Base-by-base conservation (phyloP, 2,888 invertebrate species). In the Catocala sponsa region DNA sequence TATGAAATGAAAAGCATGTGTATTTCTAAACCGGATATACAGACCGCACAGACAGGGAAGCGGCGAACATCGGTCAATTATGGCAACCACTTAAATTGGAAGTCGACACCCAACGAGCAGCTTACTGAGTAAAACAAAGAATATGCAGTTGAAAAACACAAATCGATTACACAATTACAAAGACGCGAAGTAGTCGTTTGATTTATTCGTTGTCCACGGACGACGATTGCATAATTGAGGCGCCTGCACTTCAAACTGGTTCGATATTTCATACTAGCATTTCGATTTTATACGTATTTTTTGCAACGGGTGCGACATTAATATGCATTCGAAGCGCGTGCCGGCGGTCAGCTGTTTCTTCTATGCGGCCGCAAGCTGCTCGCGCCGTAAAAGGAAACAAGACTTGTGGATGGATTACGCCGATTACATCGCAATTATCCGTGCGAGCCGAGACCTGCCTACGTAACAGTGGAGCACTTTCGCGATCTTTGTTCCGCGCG, bases 391-490 rank as follows among this genome's bases (percentile, higher is more conserved):
- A 94, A 86, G 93, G 93, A 91, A 93, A 92, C 92, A 82, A 82
- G 91, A 77, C 87, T 83, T 74, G 87, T 81, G 90, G 92, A 91
- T 90, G 92, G 91, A 94, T 93, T 94, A 93, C 93, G 88, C 59
- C 89, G 91, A 93, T 94, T 94, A 93, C 92, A 90, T 90, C 87
- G 92, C 92, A 92, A 93, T 93, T 92, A 92, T 91, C 87, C 87
- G 87, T 76, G 83, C 86, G 84, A 81, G 83, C 78, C 79, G 81
- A 77, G 81, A 81, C 78, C 83, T 74, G 83, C 81, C 84, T 80
- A 85, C 88, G 85, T 86, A 86, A 87, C 86, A 81, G 79, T 80
- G 85, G 85, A 89, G 89, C 92, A 93, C 94, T 94, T 93, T 94
- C 93, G 89, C 92, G 90, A 89, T 91, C 91, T 92, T 91, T 89